Evolutionary conservation across 2,888 invertebrate genomes (phyloP).

Genomic region (Spisula solida): DNA sequence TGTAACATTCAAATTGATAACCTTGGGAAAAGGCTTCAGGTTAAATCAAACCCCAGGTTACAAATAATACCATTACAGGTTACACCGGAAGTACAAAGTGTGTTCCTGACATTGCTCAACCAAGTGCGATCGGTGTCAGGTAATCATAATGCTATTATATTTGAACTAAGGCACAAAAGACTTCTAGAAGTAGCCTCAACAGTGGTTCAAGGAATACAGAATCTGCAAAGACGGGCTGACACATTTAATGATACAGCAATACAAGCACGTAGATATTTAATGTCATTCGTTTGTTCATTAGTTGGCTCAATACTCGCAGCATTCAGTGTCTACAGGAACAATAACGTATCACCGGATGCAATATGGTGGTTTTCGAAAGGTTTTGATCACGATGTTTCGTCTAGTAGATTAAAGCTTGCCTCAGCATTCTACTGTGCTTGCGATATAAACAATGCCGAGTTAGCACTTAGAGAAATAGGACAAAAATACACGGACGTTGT

Average conservation of each 20-base stretch:
- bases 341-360: conserved; percentile 9
- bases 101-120: not conserved
- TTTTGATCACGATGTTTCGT: not conserved
- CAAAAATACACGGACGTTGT: too few relatives aligned
- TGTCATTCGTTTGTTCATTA: not conserved
- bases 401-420: conserved; percentile 11
- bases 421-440: not conserved
- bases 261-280: not conserved
- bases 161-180: not conserved
- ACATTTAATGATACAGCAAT: not conserved
- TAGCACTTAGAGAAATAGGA: not conserved
- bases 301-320: conserved; percentile 18
- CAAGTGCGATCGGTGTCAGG: not conserved
- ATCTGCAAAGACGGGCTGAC: not conserved
- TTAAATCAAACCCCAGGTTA: not conserved
- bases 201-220: not conserved
- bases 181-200: not conserved
- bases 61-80: too few relatives aligned
- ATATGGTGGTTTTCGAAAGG: not conserved
- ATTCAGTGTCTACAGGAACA: not conserved
- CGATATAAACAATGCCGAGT: not conserved
- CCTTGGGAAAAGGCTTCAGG: not conserved
- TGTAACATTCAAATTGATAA: conserved; percentile 2
- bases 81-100: not conserved
- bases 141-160: not conserved